Evolutionary conservation across 2,797 vertebrate genomes (phyloP).

Genomic region (Tinamus major): DNA sequence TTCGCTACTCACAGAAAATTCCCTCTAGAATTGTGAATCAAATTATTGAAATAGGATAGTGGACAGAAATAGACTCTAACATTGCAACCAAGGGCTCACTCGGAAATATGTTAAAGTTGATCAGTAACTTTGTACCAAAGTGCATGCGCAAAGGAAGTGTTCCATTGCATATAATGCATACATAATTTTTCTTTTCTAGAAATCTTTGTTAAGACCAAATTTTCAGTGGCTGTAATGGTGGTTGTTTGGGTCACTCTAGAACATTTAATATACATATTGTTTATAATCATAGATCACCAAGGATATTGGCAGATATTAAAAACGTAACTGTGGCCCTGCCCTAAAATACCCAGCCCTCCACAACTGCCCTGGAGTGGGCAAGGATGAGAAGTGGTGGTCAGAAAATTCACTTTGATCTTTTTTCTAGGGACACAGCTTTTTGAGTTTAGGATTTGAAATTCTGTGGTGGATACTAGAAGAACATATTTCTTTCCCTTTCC

Average conservation of each 20-base stretch:
- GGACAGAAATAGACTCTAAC: not conserved
- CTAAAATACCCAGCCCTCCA: not conserved
- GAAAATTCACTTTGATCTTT: not conserved
- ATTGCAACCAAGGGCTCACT: not conserved
- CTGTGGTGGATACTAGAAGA: rapidly evolving
- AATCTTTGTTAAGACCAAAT: not conserved
- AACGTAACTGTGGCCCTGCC: not conserved
- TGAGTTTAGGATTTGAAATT: not conserved
- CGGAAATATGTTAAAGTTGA: not conserved
- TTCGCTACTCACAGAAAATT: not conserved
- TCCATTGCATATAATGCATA: rapidly evolving
- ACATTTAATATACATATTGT: rapidly evolving
- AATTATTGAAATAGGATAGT: not conserved
- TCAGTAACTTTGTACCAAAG: not conserved
- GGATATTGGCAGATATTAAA: not conserved
- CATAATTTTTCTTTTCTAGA: not conserved
- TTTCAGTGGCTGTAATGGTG: not conserved
- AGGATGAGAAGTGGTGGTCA: not conserved
- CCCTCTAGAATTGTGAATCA: not conserved
- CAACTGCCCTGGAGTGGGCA: rapidly evolving
- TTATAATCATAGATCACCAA: not conserved
- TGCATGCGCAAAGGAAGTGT: not conserved
- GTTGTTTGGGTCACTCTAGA: not conserved
- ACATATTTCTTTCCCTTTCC: not conserved
- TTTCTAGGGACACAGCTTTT: not conserved